Evolutionary conservation across 2,113 vertebrate species (phyloP).

Genomic region (Crypturellus undulatus): DNA sequence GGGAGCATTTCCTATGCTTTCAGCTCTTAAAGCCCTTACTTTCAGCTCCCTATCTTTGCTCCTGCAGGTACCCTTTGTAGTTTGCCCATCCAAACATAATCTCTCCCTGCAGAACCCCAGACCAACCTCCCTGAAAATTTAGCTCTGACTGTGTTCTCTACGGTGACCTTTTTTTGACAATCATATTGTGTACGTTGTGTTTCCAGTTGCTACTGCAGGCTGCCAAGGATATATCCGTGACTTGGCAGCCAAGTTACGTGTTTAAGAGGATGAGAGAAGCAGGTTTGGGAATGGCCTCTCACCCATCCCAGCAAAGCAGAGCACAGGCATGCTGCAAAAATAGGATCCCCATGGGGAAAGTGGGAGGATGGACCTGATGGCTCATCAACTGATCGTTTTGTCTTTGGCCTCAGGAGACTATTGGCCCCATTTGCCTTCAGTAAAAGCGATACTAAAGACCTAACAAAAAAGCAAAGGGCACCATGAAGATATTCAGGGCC

Average conservation of each 20-base stretch:
- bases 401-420: not conserved
- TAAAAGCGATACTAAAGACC: not conserved
- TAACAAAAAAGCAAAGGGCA: not conserved
- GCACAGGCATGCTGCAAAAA: not conserved
- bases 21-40: not conserved
- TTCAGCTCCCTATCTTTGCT: not conserved
- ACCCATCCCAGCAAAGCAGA: not conserved
- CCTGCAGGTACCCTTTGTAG: not conserved
- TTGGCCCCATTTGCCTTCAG: not conserved
- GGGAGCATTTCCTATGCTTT: not conserved
- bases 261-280: constrained; percentile 61
- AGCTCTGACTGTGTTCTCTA: not conserved
- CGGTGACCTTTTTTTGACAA: not conserved
- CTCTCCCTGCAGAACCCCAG: not conserved
- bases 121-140: not conserved
- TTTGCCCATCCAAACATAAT: not conserved
- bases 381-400: not conserved
- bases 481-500: not conserved
- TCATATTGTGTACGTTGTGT: constrained; percentile 40
- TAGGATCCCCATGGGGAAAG: not conserved
- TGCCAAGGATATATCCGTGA: constrained; percentile 53
- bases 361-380: not conserved
- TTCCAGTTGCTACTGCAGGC: constrained; percentile 54
- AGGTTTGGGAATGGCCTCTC: constrained; percentile 32
- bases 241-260: constrained; percentile 67